Base-by-base conservation (phyloP, 2,797 vertebrate genomes). In the Arrhamphus sclerolepis region DNA sequence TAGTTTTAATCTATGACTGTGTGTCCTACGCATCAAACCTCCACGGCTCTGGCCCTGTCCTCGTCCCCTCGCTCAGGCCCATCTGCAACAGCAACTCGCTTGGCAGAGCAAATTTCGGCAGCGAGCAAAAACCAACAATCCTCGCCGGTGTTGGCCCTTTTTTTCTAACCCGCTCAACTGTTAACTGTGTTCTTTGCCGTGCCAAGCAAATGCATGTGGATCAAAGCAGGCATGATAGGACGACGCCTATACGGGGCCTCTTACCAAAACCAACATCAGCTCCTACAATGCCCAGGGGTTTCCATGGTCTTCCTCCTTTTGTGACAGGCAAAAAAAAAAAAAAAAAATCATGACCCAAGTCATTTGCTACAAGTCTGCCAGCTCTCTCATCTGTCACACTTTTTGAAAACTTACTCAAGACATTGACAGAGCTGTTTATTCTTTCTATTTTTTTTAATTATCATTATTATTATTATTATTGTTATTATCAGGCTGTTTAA, bases 101-200 rank as follows among this genome's bases (percentile, higher is more conserved):
- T 75, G 84, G 86, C 82, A 86, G 89, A 91, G 89, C 86, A 91
- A 88, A 92, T 92, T 87, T 87, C 87, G 91, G 89, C 83, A 91
- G 89, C 73, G 70, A 91, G 88, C 87, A 93, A 91, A 92, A 93
- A 91, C 87, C 78, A 76, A 85, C 89, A 88, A 87, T 81, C 87
- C 87, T 77, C 83, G 73, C 90, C 72, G 89, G 89, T 91, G 89
- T 89, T 74, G 88, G 82, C 56, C 87, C 89, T 89, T 93, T 94
- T 87, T 95, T 95, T 86, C 92, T 69, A 79, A 89, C 64, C 72
- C 92, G 86, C 61, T 95, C 87, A 92, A 91, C 94, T 93, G 91
- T 92, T 94, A 92, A 94, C 80, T 89, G 86, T 84, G 88, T 66
- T 89, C 83, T 94, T 93, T 92, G 91, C 67, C 83, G 79, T 80